Base-by-base conservation (phyloP, 2,888 invertebrate species). In the Nysson spinosus region DNA sequence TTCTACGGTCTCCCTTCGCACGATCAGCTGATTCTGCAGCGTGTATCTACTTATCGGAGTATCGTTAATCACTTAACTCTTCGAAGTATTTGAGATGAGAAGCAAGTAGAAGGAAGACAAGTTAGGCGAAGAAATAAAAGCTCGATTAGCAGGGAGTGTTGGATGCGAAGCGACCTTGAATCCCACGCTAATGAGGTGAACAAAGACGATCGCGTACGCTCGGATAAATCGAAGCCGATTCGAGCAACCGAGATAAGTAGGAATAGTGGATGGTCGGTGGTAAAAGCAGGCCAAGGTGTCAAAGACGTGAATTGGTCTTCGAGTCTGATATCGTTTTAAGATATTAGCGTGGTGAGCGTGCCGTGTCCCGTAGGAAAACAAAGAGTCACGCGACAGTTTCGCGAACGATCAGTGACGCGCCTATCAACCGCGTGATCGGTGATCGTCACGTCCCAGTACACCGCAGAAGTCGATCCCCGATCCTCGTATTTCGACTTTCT, bases 231-330 rank as follows among this genome's bases (percentile, higher is more conserved):
- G n/a, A n/a, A n/a, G n/a, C n/a, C n/a, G n/a, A n/a, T 37, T 61
- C 30, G 1, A 2, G 37, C 37, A 42, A 32, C n/a, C 26, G 40
- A 42, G 17, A 34, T 32, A 16, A 34, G 17, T 7, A 32, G 9
- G 51, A 39, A 19, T 47, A 44, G 7, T 12, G 26, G 34, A n/a
- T 20, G 6, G 9, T 43, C 1, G 14, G 20, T 12, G 46, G 55
- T 37, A 61, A 60, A 74, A 72, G 50, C 66, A 64, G 64, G 69
- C 69, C 62, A 69, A 79, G 78, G 78, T 73, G 74, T 65, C 52
- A 66, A 79, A 74, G 39, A 69, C 72, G 73, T 72, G 60, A 56
- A 57, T 60, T 34, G 26, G 32, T 62, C 57, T 65, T 63, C 44
- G 30, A n/a, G n/a, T n/a, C n/a, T 47, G 65, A 64, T 65, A 56